Percentiles rank a stretch among this genome's conserved stretches.
These are phyloP conservation scores for Ptychodera flava DNA, from an alignment of 35 echinoderm and acorn worm species.

Conservation along the genomic window DNA sequence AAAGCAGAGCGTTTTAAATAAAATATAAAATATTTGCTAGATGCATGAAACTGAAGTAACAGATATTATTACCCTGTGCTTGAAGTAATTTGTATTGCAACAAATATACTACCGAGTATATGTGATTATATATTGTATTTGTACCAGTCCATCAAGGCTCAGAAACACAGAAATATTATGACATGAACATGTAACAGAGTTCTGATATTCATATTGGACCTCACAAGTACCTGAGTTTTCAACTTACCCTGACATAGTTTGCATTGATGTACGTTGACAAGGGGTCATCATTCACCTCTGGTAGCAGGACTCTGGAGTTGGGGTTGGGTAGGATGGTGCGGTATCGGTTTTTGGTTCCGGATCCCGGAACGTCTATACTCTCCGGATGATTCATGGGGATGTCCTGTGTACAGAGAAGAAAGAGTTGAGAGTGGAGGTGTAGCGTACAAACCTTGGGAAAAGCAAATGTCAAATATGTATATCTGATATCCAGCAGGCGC, in stretches of 20 bases:
- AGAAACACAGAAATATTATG: too few relatives aligned
- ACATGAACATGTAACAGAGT: too few relatives aligned
- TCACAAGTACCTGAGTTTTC: too few relatives aligned
- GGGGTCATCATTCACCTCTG: slow-evolving; percentile 64
- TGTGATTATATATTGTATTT: too few relatives aligned
- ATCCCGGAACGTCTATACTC: slow-evolving; percentile 92
- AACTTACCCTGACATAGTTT: slow-evolving; percentile 95
- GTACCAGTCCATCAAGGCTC: too few relatives aligned
- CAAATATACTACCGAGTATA: too few relatives aligned
- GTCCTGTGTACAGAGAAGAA: slow-evolving; percentile 32
- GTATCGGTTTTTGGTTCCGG: slow-evolving; percentile 93
- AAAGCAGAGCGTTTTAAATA: too few relatives aligned
- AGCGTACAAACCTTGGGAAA: not conserved
- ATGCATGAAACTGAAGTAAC: too few relatives aligned
- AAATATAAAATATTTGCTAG: too few relatives aligned
- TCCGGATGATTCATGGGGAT: slow-evolving; percentile 99
- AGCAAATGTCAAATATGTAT: not conserved
- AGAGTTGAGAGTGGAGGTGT: not conserved
- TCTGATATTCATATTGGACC: too few relatives aligned
- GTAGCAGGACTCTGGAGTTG: slow-evolving; percentile 70
- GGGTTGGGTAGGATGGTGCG: slow-evolving; percentile 97
- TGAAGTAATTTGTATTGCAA: too few relatives aligned
- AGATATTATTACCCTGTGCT: too few relatives aligned
- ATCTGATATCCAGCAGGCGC: not conserved
- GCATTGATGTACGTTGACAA: slow-evolving; percentile 99